Conservation (phyloP, 2,113 vertebrate species). For the Smithornis capensis region DNA sequence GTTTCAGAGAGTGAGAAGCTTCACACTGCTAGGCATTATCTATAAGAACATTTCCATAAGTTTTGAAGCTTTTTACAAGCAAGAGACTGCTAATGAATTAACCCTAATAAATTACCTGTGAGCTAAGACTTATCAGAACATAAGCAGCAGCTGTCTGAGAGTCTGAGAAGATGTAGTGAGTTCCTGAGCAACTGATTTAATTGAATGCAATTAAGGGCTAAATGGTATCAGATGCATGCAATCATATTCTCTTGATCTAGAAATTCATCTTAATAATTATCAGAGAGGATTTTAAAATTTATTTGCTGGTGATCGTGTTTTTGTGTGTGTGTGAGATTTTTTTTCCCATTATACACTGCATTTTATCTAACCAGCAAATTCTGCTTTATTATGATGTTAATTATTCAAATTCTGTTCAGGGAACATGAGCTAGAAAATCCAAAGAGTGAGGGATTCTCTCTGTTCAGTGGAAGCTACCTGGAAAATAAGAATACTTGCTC, state of each 20-base stretch:
- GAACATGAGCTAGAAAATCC: background rate
- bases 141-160: background rate
- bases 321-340: background rate
- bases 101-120: background rate
- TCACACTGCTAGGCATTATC: background rate
- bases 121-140: background rate
- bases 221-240: background rate
- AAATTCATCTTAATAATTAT: background rate
- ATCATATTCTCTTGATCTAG: background rate
- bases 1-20: background rate
- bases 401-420: background rate
- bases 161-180: background rate
- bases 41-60: background rate
- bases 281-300: background rate
- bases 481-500: background rate
- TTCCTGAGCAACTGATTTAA: background rate
- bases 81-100: too few relatives aligned
- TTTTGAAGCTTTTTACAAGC: background rate
- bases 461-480: background rate
- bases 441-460: background rate
- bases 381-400: background rate
- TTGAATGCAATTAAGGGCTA: background rate
- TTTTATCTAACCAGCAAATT: background rate
- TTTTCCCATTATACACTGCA: background rate
- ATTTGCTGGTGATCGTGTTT: background rate